Conservation (phyloP, 2,113 vertebrate genomes). For the Osmerus mordax region DNA sequence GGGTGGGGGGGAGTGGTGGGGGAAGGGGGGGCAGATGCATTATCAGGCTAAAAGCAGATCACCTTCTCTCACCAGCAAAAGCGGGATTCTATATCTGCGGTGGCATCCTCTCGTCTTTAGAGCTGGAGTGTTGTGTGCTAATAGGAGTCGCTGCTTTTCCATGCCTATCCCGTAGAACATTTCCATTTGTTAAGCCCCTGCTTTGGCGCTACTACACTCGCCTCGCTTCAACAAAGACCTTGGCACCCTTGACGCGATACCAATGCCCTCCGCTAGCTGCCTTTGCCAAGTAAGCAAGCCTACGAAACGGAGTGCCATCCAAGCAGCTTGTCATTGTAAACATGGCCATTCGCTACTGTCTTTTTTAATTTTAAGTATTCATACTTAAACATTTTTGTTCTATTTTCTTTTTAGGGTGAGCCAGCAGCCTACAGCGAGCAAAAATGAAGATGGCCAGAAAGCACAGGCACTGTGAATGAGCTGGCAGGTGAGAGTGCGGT, state of each 20-base stretch:
- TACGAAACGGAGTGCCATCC: constrained; percentile 13
- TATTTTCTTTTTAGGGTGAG: constrained; percentile 55
- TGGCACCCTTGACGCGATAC: constrained; percentile 8
- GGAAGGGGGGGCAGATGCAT: too few species aligned
- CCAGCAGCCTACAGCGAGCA: constrained; percentile 41
- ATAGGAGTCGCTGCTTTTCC: background rate
- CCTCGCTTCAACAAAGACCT: constrained; percentile 15
- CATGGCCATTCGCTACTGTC: constrained; percentile 13
- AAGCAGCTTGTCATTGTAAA: constrained; percentile 33
- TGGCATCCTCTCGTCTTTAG: background rate
- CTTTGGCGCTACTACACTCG: constrained; percentile 22
- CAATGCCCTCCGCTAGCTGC: background rate
- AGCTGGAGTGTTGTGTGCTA: constrained; percentile 8
- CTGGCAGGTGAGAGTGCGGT: constrained; percentile 63
- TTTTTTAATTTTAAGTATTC: constrained; percentile 19
- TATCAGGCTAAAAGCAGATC: too few species aligned
- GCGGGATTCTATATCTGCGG: background rate
- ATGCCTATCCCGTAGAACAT: constrained; percentile 18
- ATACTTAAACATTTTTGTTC: constrained; percentile 15
- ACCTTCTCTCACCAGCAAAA: background rate
- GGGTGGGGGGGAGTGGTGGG: too few species aligned
- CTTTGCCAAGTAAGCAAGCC: constrained; percentile 9
- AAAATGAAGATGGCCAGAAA: constrained; percentile 59
- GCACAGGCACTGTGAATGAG: constrained; percentile 56
- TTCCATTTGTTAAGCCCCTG: constrained; percentile 18